phyloP scores from a whole-genome alignment of 2,113 vertebrate species.

The Centrocercus urophasianus region DNA sequence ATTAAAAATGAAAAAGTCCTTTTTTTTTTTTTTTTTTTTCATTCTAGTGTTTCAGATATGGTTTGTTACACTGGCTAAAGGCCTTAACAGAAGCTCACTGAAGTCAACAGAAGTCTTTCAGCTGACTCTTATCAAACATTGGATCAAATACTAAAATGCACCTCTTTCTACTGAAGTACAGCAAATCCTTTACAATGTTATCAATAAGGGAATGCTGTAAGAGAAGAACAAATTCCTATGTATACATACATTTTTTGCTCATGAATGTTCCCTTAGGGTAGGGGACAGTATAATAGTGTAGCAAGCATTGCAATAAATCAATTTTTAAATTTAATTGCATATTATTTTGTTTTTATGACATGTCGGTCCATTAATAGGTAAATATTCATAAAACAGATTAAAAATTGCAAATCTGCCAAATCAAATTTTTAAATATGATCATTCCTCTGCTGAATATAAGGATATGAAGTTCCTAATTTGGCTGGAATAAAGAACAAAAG shows the following conservation, averaged over 20 bases:
- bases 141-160: not conserved
- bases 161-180: not conserved
- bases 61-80: conserved; percentile 12
- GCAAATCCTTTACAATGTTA: not conserved
- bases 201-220: not conserved
- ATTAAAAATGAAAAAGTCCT: conserved; percentile 30
- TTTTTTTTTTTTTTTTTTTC: not conserved
- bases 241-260: not conserved
- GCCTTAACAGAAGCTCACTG: not conserved
- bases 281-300: not conserved
- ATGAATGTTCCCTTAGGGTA: not conserved
- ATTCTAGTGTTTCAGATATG: not conserved
- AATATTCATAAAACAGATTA: conserved; percentile 59
- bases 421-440: conserved; percentile 13
- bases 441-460: conserved; percentile 34
- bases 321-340: conserved; percentile 53
- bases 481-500: conserved; percentile 42
- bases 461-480: conserved; percentile 47
- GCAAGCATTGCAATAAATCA: conserved; percentile 30
- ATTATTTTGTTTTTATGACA: conserved; percentile 57
- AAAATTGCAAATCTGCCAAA: conserved; percentile 9
- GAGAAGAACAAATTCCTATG: not conserved
- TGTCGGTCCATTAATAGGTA: conserved; percentile 42
- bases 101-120: conserved; percentile 13
- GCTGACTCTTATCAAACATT: not conserved